Evolutionary conservation across 2,888 invertebrate genomes (phyloP).

Genomic region (Volucella inflata): DNA sequence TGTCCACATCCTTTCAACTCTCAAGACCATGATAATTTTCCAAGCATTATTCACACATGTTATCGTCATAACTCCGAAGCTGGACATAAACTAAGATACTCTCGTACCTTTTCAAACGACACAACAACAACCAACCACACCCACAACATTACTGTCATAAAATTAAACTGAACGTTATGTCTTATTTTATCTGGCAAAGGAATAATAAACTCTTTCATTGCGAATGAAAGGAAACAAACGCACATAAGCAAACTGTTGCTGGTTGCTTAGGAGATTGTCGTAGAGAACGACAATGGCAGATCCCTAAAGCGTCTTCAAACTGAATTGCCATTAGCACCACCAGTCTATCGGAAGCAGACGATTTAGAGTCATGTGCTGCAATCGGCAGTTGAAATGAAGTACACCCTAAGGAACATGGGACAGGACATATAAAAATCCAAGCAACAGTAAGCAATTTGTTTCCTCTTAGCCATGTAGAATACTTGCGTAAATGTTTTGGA

Average conservation of each 20-base stretch:
- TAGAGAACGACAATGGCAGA: background rate
- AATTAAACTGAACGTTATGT: slow-evolving; percentile 43
- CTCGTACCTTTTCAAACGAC: background rate
- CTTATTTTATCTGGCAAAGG: slow-evolving; percentile 33
- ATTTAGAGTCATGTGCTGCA: background rate
- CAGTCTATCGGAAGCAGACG: background rate
- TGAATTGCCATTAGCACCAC: background rate
- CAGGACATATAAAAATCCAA: slow-evolving; percentile 6
- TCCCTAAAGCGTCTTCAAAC: background rate
- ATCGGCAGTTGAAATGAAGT: background rate
- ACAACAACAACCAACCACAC: background rate
- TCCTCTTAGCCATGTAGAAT: background rate
- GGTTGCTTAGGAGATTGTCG: background rate
- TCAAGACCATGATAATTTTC: no score
- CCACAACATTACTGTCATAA: slow-evolving; percentile 26
- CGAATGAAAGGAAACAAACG: background rate
- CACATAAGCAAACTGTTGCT: slow-evolving; percentile 11
- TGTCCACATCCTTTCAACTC: background rate
- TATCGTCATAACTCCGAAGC: slow-evolving; percentile 1
- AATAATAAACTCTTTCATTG: slow-evolving; percentile 26
- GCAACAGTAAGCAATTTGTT: slow-evolving; percentile 21
- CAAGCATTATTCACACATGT: slow-evolving; percentile 26
- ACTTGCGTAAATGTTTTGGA: slow-evolving; percentile 1
- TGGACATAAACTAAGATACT: slow-evolving; percentile 32
- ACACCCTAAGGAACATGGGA: background rate